Evolutionary conservation across 2,797 vertebrate genomes (phyloP), one percentile per base, ranked within the genome.

Genomic region (Zenarchopterus dispar): DNA sequence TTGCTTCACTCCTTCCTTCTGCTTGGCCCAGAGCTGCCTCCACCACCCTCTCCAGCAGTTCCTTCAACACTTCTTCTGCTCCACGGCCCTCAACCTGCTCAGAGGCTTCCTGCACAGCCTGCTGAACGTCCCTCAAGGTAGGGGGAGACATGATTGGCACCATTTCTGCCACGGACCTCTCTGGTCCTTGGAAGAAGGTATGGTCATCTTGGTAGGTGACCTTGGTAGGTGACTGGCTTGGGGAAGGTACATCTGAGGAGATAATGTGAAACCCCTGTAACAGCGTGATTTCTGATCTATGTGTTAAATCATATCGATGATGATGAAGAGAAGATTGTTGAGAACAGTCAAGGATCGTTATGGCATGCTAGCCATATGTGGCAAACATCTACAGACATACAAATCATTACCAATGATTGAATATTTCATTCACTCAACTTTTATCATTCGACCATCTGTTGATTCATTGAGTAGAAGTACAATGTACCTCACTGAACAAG

Each of bases 51-150:
- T 93, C 91, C 76, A 92, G 75, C 64, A 91, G 74, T 66, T 85
- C 86, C 56, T 85, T 90, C 33, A 89, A 63, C 22, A 87, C 79
- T 50, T 91, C 83, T 52, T 89, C 90, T 42, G 89, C 86, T 2
- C 81, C 84, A 7, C 78, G 75, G 44, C 82, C 80, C 49, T 85
- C 81, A 41, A 77, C 86, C 56, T 88, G 80, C 62, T 92, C 81
- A 0, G 92, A 91, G 28, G 88, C 83, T 33, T 90, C 89, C 61
- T 89, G 89, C 26, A 93, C 88, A 1, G 88, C 91, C 59, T 92
- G 84, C 66, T 91, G 89, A 58, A 93, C 88, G 28, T 92, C 90
- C 56, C 71, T 73, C 42, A 93, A 68, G 65, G 84, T 91, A 3
- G 87, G 90, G 36, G 85, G 76, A 26, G 72, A 82, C 28, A 85